Evolutionary conservation across 2,113 vertebrate species (phyloP), one percentile per base, ranked within the genome.

Genomic region (Hypocryptadius cinnamomeus): DNA sequence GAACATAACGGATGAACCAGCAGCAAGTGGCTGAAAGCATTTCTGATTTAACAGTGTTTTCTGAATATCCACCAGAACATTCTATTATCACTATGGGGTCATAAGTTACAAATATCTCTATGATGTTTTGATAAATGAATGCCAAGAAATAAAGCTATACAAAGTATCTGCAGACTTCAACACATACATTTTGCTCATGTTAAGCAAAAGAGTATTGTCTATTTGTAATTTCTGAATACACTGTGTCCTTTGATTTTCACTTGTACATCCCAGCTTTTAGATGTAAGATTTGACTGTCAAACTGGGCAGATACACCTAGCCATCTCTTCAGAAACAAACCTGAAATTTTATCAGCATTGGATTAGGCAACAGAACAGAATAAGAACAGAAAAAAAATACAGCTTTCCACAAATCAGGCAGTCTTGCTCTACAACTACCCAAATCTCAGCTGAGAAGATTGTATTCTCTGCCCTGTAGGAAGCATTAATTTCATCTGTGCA

Each of bases 111-210:
- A 72, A 50, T 28, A 53, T 25, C 72, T 88, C 93, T 88, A 10
- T 40, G 39, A 71, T 37, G 23, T 56, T 93, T 72, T 80, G 45
- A 87, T 53, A 79, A 83, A 83, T 63, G 2, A 83, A 60, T 91
- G 94, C 42, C 64, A 96, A 93, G 57, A 85, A 92, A 80, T 65
- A 77, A 83, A 94, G 86, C 69, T 50, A 84, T 42, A 81, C 68
- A 27, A 89, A 82, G 17, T 33, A 61, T 23, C 69, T 80, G 31
- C 25, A 83, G 63, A 74, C 35, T 92, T 77, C 35, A 95, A 61
- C 73, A 89, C 18, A 66, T 13, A 61, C 8, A 72, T 86, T 48
- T 72, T 64, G 31, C 37, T 93, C 65, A 85, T 22, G 19, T 25
- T 82, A 92, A 84, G 66, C 35, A 91, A 65, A 72, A 92, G 54